Evolutionary conservation across 2,888 invertebrate species (phyloP).

Genomic region (Arrhopalites spinosus): DNA sequence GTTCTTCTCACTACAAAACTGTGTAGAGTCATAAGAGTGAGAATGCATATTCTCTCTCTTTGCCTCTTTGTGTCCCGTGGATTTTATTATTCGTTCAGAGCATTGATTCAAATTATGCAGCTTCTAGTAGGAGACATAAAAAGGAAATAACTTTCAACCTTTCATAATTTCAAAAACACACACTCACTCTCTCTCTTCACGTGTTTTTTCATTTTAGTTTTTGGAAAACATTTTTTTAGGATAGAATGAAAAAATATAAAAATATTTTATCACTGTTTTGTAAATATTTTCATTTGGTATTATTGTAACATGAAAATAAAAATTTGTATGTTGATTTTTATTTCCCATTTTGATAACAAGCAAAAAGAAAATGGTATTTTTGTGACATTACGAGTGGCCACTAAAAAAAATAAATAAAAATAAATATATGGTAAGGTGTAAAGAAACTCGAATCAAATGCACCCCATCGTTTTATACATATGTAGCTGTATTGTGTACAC

Average conservation of each 20-base stretch:
- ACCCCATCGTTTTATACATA: slow-evolving; percentile 5
- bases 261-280: background rate
- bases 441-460: slow-evolving; percentile 3
- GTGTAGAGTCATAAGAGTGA: background rate
- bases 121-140: background rate
- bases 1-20: background rate
- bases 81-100: slow-evolving; percentile 6
- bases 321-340: no score
- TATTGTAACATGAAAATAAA: background rate
- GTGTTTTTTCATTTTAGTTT: background rate
- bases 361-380: no score
- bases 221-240: background rate
- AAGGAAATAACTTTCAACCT: no score
- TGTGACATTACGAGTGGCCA: no score
- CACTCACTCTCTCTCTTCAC: background rate
- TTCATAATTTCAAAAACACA: background rate
- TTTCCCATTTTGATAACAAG: no score
- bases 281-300: background rate
- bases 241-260: background rate
- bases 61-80: slow-evolving; percentile 1
- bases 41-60: background rate
- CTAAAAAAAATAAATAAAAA: no score
- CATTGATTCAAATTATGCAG: slow-evolving; percentile 4
- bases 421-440: background rate
- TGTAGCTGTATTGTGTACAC: background rate